A percentile compares a stretch with the other conserved stretches of the same genome.
phyloP scores from a whole-genome alignment of 2,797 vertebrate genomes.

The Telmatherina bonti region DNA sequence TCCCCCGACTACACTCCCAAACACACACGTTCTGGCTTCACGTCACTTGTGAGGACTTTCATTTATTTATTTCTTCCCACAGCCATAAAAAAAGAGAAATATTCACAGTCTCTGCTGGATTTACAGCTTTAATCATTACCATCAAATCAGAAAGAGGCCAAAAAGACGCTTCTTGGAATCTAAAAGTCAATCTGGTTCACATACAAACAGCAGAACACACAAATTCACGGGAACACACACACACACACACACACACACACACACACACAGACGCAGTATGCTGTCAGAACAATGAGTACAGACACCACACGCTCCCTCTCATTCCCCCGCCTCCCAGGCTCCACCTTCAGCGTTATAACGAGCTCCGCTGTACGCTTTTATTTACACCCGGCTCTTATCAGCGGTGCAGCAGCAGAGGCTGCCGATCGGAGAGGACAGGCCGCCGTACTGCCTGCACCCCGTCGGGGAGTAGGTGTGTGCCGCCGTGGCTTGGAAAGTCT shows the following conservation, averaged over 20 bases:
- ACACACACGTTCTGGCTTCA: constrained; percentile 5
- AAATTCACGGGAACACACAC: constrained; percentile 77
- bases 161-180: not conserved
- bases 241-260: no score
- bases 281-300: constrained; percentile 97
- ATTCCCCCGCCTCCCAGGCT: constrained; percentile 28
- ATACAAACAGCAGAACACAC: constrained; percentile 43
- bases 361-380: constrained; percentile 94
- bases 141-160: constrained; percentile 19
- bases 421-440: constrained; percentile 93
- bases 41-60: constrained; percentile 29
- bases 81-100: constrained; percentile 15
- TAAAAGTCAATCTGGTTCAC: constrained; percentile 49
- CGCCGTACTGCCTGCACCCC: constrained; percentile 92
- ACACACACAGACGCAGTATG: constrained; percentile 75
- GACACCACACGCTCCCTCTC: constrained; percentile 82
- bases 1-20: not conserved
- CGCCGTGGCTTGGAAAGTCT: constrained; percentile 64
- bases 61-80: constrained; percentile 31
- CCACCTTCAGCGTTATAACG: constrained; percentile 81
- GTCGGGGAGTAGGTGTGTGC: constrained; percentile 86
- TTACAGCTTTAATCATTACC: constrained; percentile 1
- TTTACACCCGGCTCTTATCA: constrained; percentile 99
- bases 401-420: constrained; percentile 90
- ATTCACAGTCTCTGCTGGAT: not conserved